Percentiles rank a stretch among this genome's conserved stretches.
Conservation (phyloP, 1,140 invertebrate genomes). For the Calycopis cecrops region DNA sequence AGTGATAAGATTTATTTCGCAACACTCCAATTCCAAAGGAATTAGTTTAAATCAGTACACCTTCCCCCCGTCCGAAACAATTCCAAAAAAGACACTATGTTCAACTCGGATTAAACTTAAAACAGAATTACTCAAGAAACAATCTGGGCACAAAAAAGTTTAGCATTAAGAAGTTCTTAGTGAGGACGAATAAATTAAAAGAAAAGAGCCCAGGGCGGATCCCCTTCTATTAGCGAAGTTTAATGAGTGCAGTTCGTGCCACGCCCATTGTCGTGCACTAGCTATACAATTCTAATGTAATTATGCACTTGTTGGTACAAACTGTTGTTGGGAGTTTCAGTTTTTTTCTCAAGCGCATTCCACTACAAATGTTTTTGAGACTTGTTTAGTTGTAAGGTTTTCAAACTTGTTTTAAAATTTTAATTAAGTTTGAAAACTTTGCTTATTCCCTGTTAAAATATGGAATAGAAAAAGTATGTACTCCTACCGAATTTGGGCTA, state of each 20-base stretch:
- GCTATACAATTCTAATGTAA: conserved; percentile 4
- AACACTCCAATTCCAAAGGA: neutral
- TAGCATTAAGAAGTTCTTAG: conserved; percentile 5
- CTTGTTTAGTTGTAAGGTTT: too few species aligned
- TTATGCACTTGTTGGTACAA: neutral
- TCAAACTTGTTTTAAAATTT: too few species aligned
- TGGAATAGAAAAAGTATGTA: too few species aligned
- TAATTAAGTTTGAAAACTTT: too few species aligned
- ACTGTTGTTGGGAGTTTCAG: too few species aligned
- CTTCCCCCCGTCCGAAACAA: neutral
- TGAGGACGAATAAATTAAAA: conserved; percentile 8
- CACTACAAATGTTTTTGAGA: too few species aligned
- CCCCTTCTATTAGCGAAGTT: conserved; percentile 10
- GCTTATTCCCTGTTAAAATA: too few species aligned
- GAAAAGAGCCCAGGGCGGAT: conserved; percentile 1
- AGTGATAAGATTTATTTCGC: too few species aligned
- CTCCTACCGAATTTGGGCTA: too few species aligned
- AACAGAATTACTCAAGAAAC: conserved; percentile 3
- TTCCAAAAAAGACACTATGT: conserved; percentile 4
- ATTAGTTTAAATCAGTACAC: conserved; percentile 7
- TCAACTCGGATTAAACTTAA: conserved; percentile 5
- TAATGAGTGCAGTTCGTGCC: neutral
- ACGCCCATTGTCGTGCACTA: neutral
- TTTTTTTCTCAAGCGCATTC: too few species aligned
- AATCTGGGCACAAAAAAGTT: conserved; percentile 1